Conservation (phyloP, 2,888 invertebrate genomes). For the Dicyrtomina minuta region DNA sequence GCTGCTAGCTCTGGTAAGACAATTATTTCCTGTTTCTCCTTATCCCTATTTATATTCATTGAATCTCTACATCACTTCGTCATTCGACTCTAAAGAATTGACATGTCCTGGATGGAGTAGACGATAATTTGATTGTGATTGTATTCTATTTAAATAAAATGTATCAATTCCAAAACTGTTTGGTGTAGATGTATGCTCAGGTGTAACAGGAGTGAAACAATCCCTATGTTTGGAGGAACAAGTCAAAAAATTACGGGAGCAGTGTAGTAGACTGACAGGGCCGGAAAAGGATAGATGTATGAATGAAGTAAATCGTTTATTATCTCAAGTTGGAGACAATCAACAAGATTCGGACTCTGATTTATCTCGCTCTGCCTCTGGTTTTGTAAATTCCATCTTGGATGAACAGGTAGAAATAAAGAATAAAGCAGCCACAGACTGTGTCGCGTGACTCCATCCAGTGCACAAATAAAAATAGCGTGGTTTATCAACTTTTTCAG, state of each 20-base stretch:
- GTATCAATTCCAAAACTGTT: no score
- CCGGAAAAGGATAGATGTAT: background rate
- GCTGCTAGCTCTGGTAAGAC: no score
- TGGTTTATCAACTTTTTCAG: no score
- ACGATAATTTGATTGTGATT: no score
- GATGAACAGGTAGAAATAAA: slow-evolving; percentile 14
- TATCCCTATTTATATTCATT: no score
- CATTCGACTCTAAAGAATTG: no score
- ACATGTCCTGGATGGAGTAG: no score
- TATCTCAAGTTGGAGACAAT: slow-evolving; percentile 1
- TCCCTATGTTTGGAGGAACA: background rate
- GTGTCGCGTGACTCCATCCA: no score
- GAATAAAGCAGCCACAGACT: no score
- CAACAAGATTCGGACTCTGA: slow-evolving; percentile 4
- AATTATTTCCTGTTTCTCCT: no score
- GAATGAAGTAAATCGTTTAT: background rate
- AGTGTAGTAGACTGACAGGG: background rate
- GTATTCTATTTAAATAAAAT: no score
- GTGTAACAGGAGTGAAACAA: background rate
- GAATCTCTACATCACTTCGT: no score
- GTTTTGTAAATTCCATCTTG: background rate
- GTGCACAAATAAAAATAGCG: background rate
- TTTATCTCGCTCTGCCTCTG: background rate
- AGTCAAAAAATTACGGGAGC: background rate
- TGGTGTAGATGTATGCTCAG: background rate